A percentile compares a stretch with the other conserved stretches of the same genome.
Conservation (phyloP, 2,113 vertebrate genomes). For the Hippopotamus amphibius region DNA sequence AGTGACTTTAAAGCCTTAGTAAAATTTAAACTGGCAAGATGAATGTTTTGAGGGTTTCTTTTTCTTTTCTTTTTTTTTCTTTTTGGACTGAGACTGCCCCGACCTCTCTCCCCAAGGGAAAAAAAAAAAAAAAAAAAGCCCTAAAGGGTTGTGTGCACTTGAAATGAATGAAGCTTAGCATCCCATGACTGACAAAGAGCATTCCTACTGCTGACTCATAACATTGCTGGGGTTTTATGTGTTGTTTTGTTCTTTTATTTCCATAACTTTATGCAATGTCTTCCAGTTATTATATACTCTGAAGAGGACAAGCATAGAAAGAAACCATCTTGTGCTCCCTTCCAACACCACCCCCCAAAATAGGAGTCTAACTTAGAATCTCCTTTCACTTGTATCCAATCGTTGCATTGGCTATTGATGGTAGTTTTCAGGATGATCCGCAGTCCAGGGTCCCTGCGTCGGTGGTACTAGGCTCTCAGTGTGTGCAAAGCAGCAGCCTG, state of each 20-base stretch:
- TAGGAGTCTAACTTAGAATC: not conserved
- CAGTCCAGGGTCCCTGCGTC: not conserved
- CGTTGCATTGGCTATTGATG: not conserved
- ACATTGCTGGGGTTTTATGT: not conserved
- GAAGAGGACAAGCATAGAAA: not conserved
- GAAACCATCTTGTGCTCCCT: not conserved
- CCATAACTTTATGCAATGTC: not conserved
- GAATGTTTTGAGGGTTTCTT: constrained; percentile 27
- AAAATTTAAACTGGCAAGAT: constrained; percentile 66
- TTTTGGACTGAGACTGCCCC: not conserved
- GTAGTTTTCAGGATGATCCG: not conserved
- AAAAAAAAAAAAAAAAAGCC: not conserved
- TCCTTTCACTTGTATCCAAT: not conserved
- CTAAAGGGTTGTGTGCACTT: not conserved
- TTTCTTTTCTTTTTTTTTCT: not conserved
- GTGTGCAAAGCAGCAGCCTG: not conserved
- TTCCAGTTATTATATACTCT: constrained; percentile 2
- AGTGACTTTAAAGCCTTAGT: constrained; percentile 68
- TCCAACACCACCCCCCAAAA: not conserved
- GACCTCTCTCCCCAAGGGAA: not conserved
- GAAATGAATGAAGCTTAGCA: not conserved
- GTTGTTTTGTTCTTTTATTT: constrained; percentile 1
- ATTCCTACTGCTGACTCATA: not conserved
- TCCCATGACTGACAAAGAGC: not conserved
- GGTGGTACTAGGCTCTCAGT: not conserved